A percentile compares a stretch with the other conserved stretches of the same genome.
phyloP scores from a whole-genome alignment of 1,140 invertebrate species.

The Nautilus pompilius region DNA sequence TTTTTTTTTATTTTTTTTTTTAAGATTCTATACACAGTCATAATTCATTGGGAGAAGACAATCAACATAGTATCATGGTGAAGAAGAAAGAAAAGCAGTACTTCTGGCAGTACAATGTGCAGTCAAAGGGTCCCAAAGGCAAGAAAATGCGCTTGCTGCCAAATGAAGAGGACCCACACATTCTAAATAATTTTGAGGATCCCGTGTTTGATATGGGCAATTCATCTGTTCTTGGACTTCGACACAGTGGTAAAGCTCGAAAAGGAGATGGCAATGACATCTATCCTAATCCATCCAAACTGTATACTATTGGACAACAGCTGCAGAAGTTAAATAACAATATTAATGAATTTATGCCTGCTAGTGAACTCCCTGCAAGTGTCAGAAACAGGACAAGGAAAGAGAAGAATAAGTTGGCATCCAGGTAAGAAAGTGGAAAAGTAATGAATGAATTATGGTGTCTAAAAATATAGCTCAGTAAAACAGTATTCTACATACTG shows the following conservation, averaged over 20 bases:
- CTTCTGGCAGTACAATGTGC: slow-evolving; percentile 99
- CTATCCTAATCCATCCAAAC: slow-evolving; percentile 89
- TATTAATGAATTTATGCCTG: slow-evolving; percentile 94
- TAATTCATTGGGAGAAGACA: slow-evolving; percentile 69
- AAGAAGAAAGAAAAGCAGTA: slow-evolving; percentile 58
- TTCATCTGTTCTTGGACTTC: slow-evolving; percentile 24
- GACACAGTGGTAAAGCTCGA: slow-evolving; percentile 82
- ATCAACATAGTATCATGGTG: slow-evolving; percentile 46
- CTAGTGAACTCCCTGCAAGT: slow-evolving; percentile 76
- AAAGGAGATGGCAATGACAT: slow-evolving; percentile 97
- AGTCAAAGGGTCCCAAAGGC: slow-evolving; percentile 94
- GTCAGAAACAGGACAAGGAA: slow-evolving; percentile 85
- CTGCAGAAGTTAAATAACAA: slow-evolving; percentile 86
- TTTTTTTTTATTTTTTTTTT: slow-evolving; percentile 3
- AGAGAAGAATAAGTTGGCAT: slow-evolving; percentile 97
- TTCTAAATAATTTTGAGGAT: slow-evolving; percentile 65
- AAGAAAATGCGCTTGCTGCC: slow-evolving; percentile 56
- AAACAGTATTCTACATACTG: too few relatives aligned
- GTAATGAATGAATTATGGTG: too few relatives aligned
- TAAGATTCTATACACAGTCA: slow-evolving; percentile 13
- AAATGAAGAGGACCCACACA: slow-evolving; percentile 82
- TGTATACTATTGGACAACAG: slow-evolving; percentile 87
- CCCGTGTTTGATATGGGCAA: slow-evolving; percentile 47
- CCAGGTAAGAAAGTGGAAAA: too few relatives aligned
- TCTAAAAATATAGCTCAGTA: too few relatives aligned